Evolutionary conservation across 2,888 invertebrate genomes (phyloP).

Genomic region (Ormyrus labotus): DNA sequence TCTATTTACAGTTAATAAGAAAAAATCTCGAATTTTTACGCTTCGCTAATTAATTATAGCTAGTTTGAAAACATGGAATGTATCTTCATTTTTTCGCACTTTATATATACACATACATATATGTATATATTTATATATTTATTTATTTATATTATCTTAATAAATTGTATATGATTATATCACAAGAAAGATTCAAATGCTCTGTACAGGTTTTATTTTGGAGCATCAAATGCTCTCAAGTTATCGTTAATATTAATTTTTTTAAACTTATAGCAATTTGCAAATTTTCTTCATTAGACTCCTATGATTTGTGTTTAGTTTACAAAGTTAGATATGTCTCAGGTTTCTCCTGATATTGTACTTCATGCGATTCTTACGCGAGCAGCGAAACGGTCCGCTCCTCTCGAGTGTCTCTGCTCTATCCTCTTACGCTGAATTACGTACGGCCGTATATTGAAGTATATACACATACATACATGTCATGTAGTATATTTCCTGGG

Average conservation of each 20-base stretch:
- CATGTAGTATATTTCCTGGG: constrained; percentile 50
- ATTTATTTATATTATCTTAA: constrained; percentile 65
- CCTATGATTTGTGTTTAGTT: constrained; percentile 65
- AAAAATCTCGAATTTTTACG: constrained; percentile 51
- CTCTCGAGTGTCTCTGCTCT: constrained; percentile 46
- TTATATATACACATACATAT: constrained; percentile 56
- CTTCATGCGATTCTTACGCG: constrained; percentile 69
- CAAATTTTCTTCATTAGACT: constrained; percentile 62
- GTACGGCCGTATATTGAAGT: constrained; percentile 53
- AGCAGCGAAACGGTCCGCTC: constrained; percentile 28
- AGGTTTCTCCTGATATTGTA: constrained; percentile 75
- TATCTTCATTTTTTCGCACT: constrained; percentile 61
- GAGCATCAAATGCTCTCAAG: constrained; percentile 70
- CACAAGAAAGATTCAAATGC: constrained; percentile 76
- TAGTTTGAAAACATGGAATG: constrained; percentile 68
- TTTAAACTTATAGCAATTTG: constrained; percentile 52
- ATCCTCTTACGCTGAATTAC: constrained; percentile 44
- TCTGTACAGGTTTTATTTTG: constrained; percentile 72
- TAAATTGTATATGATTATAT: constrained; percentile 74
- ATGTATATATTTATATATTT: constrained; percentile 50
- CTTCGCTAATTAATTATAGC: constrained; percentile 57
- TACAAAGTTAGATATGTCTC: constrained; percentile 76
- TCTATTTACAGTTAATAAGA: constrained; percentile 47
- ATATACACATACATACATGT: constrained; percentile 59
- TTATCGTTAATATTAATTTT: constrained; percentile 59